phyloP scores from a whole-genome alignment of 2,113 vertebrate genomes.

The Pteropus alecto region DNA sequence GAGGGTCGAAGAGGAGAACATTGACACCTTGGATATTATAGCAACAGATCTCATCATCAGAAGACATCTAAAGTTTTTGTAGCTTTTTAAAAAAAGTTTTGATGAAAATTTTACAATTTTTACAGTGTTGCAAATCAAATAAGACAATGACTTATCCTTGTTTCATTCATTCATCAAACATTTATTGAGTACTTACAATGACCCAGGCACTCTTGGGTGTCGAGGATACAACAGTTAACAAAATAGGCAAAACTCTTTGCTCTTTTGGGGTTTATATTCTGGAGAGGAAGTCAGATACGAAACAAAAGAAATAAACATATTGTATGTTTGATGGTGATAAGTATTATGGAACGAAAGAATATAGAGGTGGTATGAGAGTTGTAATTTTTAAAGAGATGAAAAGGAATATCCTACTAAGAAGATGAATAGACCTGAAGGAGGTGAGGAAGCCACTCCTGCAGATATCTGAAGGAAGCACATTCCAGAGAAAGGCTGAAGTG shows the following conservation, averaged over 20 bases:
- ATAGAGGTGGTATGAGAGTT: not conserved
- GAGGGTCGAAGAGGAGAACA: not conserved
- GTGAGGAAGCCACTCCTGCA: not conserved
- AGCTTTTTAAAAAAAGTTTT: not conserved
- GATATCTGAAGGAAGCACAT: not conserved
- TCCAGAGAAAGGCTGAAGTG: not conserved
- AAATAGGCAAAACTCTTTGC: not conserved
- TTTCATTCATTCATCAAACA: not conserved
- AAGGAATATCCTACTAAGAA: not conserved
- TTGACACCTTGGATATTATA: not conserved
- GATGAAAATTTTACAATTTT: not conserved
- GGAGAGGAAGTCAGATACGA: not conserved
- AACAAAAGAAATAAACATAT: conserved; percentile 19
- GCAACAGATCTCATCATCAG: not conserved
- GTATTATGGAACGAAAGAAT: not conserved
- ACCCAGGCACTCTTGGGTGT: not conserved
- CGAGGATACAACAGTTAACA: not conserved
- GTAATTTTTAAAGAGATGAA: not conserved
- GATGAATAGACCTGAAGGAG: not conserved
- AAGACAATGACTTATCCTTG: not conserved
- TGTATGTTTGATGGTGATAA: not conserved
- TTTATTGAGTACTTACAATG: not conserved
- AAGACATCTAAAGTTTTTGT: not conserved
- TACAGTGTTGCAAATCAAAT: not conserved
- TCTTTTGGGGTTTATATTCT: not conserved